Evolutionary conservation across 2,113 vertebrate species (phyloP).

Genomic region (Chlorodrepanis virens): DNA sequence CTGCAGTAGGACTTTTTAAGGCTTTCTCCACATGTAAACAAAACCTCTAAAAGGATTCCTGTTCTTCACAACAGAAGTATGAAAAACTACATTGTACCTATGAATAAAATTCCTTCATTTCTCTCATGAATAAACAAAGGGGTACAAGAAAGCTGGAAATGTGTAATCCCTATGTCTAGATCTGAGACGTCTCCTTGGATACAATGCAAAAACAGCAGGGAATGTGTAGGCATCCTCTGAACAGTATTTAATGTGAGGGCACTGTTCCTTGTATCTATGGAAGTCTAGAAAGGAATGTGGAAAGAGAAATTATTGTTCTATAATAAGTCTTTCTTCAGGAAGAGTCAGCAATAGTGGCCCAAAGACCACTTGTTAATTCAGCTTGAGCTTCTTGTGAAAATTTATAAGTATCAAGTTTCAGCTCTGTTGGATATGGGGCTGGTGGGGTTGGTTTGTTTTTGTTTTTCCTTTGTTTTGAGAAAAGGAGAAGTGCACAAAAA

Average conservation of each 20-base stretch:
- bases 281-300: constrained; percentile 50
- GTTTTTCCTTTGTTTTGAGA: not conserved
- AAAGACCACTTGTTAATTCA: not conserved
- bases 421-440: not conserved
- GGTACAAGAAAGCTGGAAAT: constrained; percentile 59
- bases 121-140: constrained; percentile 61
- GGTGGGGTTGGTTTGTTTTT: not conserved
- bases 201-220: constrained; percentile 60
- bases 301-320: constrained; percentile 30
- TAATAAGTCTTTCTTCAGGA: constrained; percentile 39
- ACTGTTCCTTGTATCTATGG: constrained; percentile 50
- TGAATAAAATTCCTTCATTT: constrained; percentile 63
- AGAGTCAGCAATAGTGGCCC: not conserved
- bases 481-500: not conserved
- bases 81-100: constrained; percentile 46
- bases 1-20: not conserved
- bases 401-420: not conserved
- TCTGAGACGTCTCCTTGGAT: constrained; percentile 62
- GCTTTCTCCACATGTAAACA: not conserved
- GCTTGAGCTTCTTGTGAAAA: not conserved
- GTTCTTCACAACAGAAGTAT: not conserved
- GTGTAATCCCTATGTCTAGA: constrained; percentile 66
- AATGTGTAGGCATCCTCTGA: constrained; percentile 60
- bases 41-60: not conserved
- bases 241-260: constrained; percentile 32